These are phyloP conservation scores for Periophthalmodon schlosseri DNA, from an alignment of 2,113 vertebrate genomes.

Conservation along the genomic window DNA sequence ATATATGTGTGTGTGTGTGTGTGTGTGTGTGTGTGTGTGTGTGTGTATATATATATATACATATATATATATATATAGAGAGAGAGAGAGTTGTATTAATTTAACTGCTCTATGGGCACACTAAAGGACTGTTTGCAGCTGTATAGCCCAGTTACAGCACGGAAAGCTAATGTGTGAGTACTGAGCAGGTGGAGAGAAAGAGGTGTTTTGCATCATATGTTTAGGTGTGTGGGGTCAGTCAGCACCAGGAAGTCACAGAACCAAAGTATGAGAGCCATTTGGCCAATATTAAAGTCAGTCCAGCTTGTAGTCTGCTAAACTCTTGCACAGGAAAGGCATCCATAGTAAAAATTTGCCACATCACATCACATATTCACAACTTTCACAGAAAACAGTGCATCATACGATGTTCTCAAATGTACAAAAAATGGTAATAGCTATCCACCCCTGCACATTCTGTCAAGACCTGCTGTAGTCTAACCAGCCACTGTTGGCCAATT, in stretches of 20 bases:
- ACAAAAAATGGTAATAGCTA: conserved; percentile 46
- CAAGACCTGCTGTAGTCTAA: conserved; percentile 21
- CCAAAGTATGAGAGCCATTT: conserved; percentile 5
- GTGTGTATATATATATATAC: too few species aligned
- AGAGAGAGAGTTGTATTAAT: neutral
- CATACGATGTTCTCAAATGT: neutral
- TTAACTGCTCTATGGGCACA: too few species aligned
- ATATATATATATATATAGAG: too few species aligned
- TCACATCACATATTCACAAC: neutral
- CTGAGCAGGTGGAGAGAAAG: conserved; percentile 39
- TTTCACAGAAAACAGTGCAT: neutral
- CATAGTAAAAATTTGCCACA: neutral
- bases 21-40: too few species aligned
- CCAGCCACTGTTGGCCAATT: conserved; percentile 34
- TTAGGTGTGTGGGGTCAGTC: conserved; percentile 6
- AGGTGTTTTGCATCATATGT: conserved; percentile 10
- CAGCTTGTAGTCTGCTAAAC: neutral
- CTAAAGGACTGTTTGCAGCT: neutral
- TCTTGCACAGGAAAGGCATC: neutral
- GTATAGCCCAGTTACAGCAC: conserved; percentile 9
- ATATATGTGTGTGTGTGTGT: too few species aligned
- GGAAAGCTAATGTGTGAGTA: conserved; percentile 2
- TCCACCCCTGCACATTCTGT: conserved; percentile 29
- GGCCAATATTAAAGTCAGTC: neutral
- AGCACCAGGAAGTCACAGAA: conserved; percentile 20